Base-by-base conservation (phyloP, 1,140 invertebrate genomes). In the Zaprionus inermis region DNA sequence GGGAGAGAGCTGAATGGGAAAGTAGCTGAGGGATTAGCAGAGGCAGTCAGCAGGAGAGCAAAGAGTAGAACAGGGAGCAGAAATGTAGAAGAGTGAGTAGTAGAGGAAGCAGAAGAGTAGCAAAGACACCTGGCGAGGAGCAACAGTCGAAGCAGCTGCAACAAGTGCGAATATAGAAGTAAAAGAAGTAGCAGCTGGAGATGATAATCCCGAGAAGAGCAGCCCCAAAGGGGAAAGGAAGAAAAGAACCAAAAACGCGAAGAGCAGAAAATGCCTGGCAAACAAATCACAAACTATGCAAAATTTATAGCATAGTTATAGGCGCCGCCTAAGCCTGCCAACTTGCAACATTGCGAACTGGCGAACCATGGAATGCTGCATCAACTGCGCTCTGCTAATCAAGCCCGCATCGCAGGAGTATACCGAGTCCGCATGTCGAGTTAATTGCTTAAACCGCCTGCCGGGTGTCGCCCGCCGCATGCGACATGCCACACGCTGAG, bases 361-460 rank as follows among this genome's bases (percentile, higher is more conserved):
- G 36, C 36, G 14, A 5, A 38, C 6, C 9, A 46, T 18, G 20
- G 18, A 49, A 49, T 49, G 44, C 44, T 12, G 11, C 44, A 3
- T 18, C 44, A 49, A 18, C 18, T 44, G 38, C n/a, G 38, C 7
- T 7, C 57, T 46, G 56, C 56, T 68, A 68, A 73, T 61, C 71
- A 61, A 60, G 22, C 36, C 28, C 18, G 16, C 20, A 12, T 41
- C 44, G 46, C 12, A 9, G 51, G 18, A 32, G 11, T 14, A 20
- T 32, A 7, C 22, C 16, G 28, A 14, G 32, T 24, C 12, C 52
- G 11, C 24, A 22, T 57, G 30, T n/a, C 22, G 34, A 59, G 44
- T 64, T 76, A 76, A 70, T 71, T 71, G 68, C 59, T 55, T 60
- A 44, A 72, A 59, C 56, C 51, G 49, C 3, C 46, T 20, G 44